Evolutionary conservation across 2,888 invertebrate species (phyloP).

Genomic region (Xestia ashworthii): DNA sequence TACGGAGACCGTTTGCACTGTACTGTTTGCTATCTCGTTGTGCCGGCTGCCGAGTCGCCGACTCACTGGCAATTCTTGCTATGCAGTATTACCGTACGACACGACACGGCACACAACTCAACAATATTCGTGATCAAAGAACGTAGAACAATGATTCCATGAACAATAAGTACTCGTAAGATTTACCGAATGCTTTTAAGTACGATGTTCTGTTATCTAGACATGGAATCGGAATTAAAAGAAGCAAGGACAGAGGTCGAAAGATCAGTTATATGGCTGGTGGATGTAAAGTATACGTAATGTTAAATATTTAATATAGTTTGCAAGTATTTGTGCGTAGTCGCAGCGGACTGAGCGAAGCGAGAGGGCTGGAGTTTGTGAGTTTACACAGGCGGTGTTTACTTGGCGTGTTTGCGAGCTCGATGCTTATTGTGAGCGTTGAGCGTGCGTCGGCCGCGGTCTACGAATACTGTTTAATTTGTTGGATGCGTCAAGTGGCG

Average conservation of each 20-base stretch:
- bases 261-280: slow-evolving; percentile 36
- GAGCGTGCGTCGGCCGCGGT: slow-evolving; percentile 69
- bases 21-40: slow-evolving; percentile 81
- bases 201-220: slow-evolving; percentile 53
- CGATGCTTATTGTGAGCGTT: slow-evolving; percentile 81
- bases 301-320: slow-evolving; percentile 60
- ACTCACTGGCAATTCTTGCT: slow-evolving; percentile 70
- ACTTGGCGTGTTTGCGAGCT: slow-evolving; percentile 77
- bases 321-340: slow-evolving; percentile 61
- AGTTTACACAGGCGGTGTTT: slow-evolving; percentile 81
- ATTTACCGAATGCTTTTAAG: slow-evolving; percentile 59
- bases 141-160: slow-evolving; percentile 66
- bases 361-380: slow-evolving; percentile 72
- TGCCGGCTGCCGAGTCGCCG: slow-evolving; percentile 66
- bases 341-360: slow-evolving; percentile 59
- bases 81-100: slow-evolving; percentile 67
- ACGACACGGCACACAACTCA: slow-evolving; percentile 58
- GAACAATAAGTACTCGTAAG: slow-evolving; percentile 51
- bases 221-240: slow-evolving; percentile 61
- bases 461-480: slow-evolving; percentile 75
- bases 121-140: slow-evolving; percentile 64
- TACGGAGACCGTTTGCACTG: slow-evolving; percentile 81
- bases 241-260: slow-evolving; percentile 54
- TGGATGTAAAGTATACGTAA: slow-evolving; percentile 39
- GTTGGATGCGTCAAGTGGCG: slow-evolving; percentile 69